phyloP scores from a whole-genome alignment of 2,113 vertebrate species.

The Pungitius pungitius region DNA sequence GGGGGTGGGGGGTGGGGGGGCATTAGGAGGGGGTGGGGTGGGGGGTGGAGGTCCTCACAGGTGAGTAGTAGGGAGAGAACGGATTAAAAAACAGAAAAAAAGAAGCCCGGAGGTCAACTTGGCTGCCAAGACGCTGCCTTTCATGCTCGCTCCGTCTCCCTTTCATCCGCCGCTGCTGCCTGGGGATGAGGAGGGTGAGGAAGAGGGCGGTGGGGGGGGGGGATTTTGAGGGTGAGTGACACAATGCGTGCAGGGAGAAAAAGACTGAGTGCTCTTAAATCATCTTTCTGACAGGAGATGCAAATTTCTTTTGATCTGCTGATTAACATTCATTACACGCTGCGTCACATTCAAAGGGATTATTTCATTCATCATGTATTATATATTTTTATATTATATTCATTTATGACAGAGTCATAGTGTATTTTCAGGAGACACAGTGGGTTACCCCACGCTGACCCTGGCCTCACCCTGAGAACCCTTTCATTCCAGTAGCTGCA shows the following conservation, averaged over 20 bases:
- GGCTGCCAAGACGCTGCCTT: conserved; percentile 64
- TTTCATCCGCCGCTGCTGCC: conserved; percentile 67
- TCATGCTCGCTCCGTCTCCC: conserved; percentile 50
- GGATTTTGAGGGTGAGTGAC: conserved; percentile 33
- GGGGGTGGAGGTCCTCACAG: conserved; percentile 51
- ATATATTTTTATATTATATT: too few relatives aligned
- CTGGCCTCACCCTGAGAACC: conserved; percentile 30
- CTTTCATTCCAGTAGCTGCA: conserved; percentile 50
- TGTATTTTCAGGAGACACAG: conserved; percentile 9
- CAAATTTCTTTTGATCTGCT: conserved; percentile 14
- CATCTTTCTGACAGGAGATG: conserved; percentile 21
- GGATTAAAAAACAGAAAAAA: conserved; percentile 39
- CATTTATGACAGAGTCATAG: conserved; percentile 3
- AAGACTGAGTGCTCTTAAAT: conserved; percentile 1
- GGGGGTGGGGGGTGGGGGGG: conserved; percentile 18
- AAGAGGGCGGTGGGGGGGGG: background rate
- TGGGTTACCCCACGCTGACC: conserved; percentile 32
- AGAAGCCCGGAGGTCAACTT: conserved; percentile 68
- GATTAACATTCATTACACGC: conserved; percentile 26
- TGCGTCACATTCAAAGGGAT: conserved; percentile 27
- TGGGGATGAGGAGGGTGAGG: conserved; percentile 14
- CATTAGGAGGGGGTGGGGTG: conserved; percentile 9
- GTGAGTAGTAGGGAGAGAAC: conserved; percentile 49
- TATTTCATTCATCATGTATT: background rate
- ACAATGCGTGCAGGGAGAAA: conserved; percentile 27